Conservation (phyloP, 2,113 vertebrate species). For the Stomatorhinus ivindoensis region DNA sequence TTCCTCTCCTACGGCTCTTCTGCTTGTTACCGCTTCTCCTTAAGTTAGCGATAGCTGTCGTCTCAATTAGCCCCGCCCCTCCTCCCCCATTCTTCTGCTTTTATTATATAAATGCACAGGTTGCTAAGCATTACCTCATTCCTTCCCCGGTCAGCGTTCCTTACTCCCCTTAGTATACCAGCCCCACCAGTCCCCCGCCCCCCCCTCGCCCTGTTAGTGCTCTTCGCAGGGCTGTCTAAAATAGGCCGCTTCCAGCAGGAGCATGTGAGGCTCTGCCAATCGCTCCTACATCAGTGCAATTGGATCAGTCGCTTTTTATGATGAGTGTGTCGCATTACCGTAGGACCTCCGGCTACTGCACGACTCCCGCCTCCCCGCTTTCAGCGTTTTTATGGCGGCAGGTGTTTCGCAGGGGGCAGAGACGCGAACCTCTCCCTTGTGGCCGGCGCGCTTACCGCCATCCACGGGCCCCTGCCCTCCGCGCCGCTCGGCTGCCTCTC, state of each 20-base stretch:
- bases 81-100: not conserved
- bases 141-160: not conserved
- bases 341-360: not conserved
- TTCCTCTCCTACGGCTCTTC: not conserved
- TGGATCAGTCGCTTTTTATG: slow-evolving; percentile 3
- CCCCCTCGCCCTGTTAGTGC: not conserved
- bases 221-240: not conserved
- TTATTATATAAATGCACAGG: not conserved
- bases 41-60: not conserved
- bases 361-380: not conserved
- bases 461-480: not conserved
- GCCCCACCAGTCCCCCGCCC: not conserved
- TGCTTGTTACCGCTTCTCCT: not conserved
- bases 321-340: not conserved
- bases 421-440: not conserved
- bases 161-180: not conserved
- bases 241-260: not conserved
- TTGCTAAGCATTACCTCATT: not conserved
- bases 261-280: not conserved
- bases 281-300: not conserved
- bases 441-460: not conserved
- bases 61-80: not conserved
- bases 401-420: not conserved
- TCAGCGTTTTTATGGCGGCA: not conserved
- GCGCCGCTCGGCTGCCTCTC: not conserved